phyloP scores from a whole-genome alignment of 2,888 invertebrate species.

The Hyposoter dolosus region DNA sequence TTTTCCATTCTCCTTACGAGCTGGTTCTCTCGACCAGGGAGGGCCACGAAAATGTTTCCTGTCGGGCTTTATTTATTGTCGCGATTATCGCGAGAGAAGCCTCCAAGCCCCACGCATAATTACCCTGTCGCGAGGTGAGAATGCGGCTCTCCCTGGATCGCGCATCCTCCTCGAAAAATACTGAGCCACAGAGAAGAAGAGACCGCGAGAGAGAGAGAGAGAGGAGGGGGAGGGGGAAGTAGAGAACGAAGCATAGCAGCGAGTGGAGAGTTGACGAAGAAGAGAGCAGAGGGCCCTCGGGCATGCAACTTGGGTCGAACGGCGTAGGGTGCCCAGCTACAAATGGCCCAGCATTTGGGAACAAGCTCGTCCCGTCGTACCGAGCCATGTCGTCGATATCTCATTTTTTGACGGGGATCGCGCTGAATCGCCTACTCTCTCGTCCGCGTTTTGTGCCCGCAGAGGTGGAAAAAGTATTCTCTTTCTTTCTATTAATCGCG shows the following conservation, averaged over 20 bases:
- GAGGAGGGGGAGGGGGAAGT: constrained; percentile 10
- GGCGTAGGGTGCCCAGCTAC: constrained; percentile 66
- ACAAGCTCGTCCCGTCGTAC: constrained; percentile 76
- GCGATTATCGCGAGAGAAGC: constrained; percentile 65
- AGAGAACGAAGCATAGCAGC: constrained; percentile 31
- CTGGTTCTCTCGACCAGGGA: constrained; percentile 50
- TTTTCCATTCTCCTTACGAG: constrained; percentile 18
- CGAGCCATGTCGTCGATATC: constrained; percentile 76
- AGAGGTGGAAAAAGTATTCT: constrained; percentile 68
- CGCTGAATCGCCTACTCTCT: constrained; percentile 52
- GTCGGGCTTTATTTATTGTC: constrained; percentile 69
- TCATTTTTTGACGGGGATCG: constrained; percentile 75
- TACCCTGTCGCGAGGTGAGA: constrained; percentile 72
- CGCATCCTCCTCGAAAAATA: constrained; percentile 9
- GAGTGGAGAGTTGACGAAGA: constrained; percentile 49
- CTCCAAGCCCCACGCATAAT: constrained; percentile 68
- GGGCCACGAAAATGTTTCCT: constrained; percentile 68
- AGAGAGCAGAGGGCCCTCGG: constrained; percentile 58
- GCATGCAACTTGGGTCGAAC: constrained; percentile 57
- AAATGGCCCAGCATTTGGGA: constrained; percentile 76
- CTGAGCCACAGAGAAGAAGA: constrained; percentile 1
- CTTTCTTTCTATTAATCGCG: constrained; percentile 1
- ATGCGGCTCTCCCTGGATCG: constrained; percentile 63
- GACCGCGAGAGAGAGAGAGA: constrained; percentile 23
- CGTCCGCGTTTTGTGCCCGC: constrained; percentile 46